Evolutionary conservation across 2,888 invertebrate genomes (phyloP), one percentile per base, ranked within the genome.

Genomic region (Volucella inflata): DNA sequence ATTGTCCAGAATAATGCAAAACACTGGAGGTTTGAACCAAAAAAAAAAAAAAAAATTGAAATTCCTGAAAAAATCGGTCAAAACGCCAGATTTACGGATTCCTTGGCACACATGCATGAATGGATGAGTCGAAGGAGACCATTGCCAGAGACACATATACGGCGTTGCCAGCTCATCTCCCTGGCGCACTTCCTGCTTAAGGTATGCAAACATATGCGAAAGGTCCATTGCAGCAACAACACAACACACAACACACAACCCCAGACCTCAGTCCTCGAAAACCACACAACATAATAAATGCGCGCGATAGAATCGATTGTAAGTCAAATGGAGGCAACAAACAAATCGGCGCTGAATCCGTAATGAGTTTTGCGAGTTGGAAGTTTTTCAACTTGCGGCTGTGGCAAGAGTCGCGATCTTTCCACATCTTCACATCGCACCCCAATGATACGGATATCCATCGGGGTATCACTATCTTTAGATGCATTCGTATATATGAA

Each of bases 291-390:
- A 78, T 87, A 83, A 87, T 75, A 87, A 87, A 85, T 85, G 74
- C 87, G 85, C 78, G 87, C 79, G 90, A 90, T 90, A 90, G 90
- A 90, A 90, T 90, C 90, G 90, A 90, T 90, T 90, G 89, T 89
- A 89, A 90, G 90, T 90, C 89, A 90, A 90, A 90, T 90, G 90
- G 90, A 89, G 90, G 89, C 89, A 90, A 89, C 89, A 90, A 90
- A 90, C 90, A 90, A 90, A 90, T 90, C 90, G 90, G 90, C 90
- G 90, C 90, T 90, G 90, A 88, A 90, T 90, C 90, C 89, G 89
- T 90, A 90, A 90, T 90, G 90, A 90, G 85, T 78, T 62, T 64
- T 8, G 59, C 11, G 62, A 46, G 51, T 46, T 36, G 70, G 36
- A 30, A 30, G 30, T 30, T 30, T 30, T 44, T 17, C 53, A 14